A percentile compares a stretch with the other conserved stretches of the same genome.
phyloP scores from a whole-genome alignment of 2,113 vertebrate species.

The Willisornis vidua region DNA sequence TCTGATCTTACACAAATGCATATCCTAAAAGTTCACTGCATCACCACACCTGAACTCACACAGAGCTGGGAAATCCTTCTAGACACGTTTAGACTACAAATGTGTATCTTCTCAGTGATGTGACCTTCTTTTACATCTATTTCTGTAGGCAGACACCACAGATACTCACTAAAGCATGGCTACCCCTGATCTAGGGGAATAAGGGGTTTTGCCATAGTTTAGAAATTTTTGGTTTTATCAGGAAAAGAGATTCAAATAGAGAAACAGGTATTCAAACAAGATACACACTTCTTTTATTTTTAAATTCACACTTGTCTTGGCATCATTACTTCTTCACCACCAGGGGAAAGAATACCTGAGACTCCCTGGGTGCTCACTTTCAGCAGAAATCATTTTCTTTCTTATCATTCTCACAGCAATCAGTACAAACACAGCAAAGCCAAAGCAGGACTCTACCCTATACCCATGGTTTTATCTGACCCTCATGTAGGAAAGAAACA shows the following conservation, averaged over 20 bases:
- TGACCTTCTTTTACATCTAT: not conserved
- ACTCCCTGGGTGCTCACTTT: not conserved
- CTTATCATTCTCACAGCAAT: not conserved
- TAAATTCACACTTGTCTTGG: not conserved
- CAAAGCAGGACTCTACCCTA: not conserved
- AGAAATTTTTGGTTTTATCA: not conserved
- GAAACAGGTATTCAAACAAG: not conserved
- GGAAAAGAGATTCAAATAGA: not conserved
- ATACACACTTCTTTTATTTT: not conserved
- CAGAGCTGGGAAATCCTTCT: not conserved
- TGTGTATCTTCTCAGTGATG: not conserved
- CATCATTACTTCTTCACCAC: not conserved
- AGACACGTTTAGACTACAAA: not conserved
- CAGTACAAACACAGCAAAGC: not conserved
- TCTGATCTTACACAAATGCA: not conserved
- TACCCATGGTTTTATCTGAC: not conserved
- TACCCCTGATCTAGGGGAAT: not conserved
- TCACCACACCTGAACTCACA: not conserved
- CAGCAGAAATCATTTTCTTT: not conserved
- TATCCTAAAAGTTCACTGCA: not conserved
- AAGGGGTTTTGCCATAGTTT: not conserved
- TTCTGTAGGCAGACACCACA: not conserved
- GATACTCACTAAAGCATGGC: not conserved
- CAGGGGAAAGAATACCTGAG: not conserved
- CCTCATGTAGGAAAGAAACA: not conserved